Base-by-base conservation (phyloP, 2,888 invertebrate species). In the Acanthosoma haemorrhoidale region DNA sequence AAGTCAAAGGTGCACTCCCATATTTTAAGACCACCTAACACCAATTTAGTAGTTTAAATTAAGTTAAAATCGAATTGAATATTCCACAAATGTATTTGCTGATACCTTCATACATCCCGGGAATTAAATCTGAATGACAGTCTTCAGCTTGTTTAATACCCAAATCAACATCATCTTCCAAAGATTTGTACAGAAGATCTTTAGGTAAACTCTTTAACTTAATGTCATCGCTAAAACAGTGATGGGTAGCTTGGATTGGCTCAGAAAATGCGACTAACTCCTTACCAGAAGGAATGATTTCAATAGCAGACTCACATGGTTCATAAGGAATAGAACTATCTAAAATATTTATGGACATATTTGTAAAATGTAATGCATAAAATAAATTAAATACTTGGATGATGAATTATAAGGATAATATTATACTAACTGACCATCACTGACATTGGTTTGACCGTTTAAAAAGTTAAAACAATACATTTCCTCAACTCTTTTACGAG, bases 1-100 rank as follows among this genome's bases (percentile, higher is more conserved):
- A 96, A 80, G 79, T 96, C 96, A 76, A 86, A 83, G 4, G 94
- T 92, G 77, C 96, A 94, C 82, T 97, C 96, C 97, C 97, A 97
- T 71, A 96, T 87, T 84, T 96, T 96, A 32, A 95, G 83, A 9
- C 97, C 97, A 76, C 96, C 96, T 94, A 82, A 78, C 41, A 29
- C 36, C 18, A 36, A 36, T 36, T 36, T 9, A 8, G 13, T 36
- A 36, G 8, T 29, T 32, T 57, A 21, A 29, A 66, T 61, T 6
- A 11, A 39, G 11, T 34, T 11, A 69, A 67, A 41, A 15, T 61
- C 38, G 21, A 18, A 25, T 18, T 11, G 4, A 8, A 59, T 9
- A 6, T 15, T n/a, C 16, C 13, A 21, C 21, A 34, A 51, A 43
- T 68, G 25, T 67, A 38, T 29, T 38, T 69, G 57, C 31, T 29